Percentiles rank a stretch among this genome's conserved stretches.
Conservation (phyloP, 2,888 invertebrate species). For the Lydus trimaculatus region DNA sequence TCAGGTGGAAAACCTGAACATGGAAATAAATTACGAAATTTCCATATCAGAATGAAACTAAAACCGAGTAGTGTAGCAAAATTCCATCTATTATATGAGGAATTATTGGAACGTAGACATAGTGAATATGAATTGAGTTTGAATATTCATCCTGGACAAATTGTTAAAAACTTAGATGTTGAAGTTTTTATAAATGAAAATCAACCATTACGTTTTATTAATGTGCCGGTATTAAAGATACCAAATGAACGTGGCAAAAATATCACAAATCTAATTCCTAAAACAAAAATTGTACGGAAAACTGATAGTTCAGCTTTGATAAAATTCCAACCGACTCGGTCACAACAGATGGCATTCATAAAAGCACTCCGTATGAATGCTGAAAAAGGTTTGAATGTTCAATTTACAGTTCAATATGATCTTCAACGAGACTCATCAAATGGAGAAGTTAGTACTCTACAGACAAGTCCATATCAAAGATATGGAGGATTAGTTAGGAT, state of each 20-base stretch:
- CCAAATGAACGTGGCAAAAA: constrained; percentile 44
- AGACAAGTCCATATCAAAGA: no score
- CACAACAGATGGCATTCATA: constrained; percentile 64
- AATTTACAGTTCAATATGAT: constrained; percentile 73
- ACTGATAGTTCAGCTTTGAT: constrained; percentile 49
- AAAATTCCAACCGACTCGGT: constrained; percentile 64
- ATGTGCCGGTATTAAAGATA: constrained; percentile 6
- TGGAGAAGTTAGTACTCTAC: constrained; percentile 59
- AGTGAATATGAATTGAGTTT: constrained; percentile 72
- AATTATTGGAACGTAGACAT: constrained; percentile 68
- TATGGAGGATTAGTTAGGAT: no score
- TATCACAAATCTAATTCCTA: constrained; percentile 57
- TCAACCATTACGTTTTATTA: constrained; percentile 14
- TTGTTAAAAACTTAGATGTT: constrained; percentile 69
- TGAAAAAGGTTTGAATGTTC: constrained; percentile 64
- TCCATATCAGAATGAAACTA: not conserved
- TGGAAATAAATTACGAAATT: not conserved
- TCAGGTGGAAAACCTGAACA: constrained; percentile 61
- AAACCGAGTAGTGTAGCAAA: constrained; percentile 65
- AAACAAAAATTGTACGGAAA: constrained; percentile 35
- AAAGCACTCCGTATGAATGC: constrained; percentile 44
- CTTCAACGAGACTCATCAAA: constrained; percentile 66
- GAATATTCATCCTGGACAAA: constrained; percentile 70
- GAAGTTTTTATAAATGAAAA: constrained; percentile 37
- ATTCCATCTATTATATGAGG: constrained; percentile 76